Percentiles rank a stretch among this genome's conserved stretches.
Evolutionary conservation across 1,140 invertebrate genomes (phyloP).

Genomic region (Drosophila santomea): DNA sequence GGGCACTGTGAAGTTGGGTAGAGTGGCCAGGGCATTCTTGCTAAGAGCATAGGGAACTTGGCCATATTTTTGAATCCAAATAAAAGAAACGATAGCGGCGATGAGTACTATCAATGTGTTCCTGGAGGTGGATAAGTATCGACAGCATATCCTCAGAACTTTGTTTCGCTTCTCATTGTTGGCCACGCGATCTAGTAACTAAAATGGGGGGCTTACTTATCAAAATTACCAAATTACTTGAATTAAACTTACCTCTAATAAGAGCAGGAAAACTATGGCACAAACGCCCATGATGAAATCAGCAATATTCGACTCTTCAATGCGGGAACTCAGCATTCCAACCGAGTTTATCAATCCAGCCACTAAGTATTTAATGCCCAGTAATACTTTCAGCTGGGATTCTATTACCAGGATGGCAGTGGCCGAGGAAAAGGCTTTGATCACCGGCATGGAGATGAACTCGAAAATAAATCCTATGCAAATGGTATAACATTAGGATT

Average conservation of each 20-base stretch:
- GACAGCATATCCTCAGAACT: conserved; percentile 78
- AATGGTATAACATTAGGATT: no score
- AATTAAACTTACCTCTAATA: conserved; percentile 88
- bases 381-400: conserved; percentile 93
- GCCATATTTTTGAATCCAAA: conserved; percentile 65
- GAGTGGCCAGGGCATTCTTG: conserved; percentile 87
- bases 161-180: conserved; percentile 82
- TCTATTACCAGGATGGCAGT: conserved; percentile 96
- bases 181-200: conserved; percentile 62
- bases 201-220: background rate
- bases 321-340: conserved; percentile 87
- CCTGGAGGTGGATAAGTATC: conserved; percentile 87
- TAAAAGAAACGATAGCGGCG: conserved; percentile 88
- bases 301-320: conserved; percentile 87
- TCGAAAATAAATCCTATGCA: conserved; percentile 93
- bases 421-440: conserved; percentile 96
- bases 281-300: conserved; percentile 89
- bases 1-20: conserved; percentile 88
- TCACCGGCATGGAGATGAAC: conserved; percentile 97
- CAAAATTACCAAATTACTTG: background rate
- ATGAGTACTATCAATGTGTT: conserved; percentile 92
- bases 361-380: conserved; percentile 91
- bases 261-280: conserved; percentile 89
- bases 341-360: conserved; percentile 91
- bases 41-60: conserved; percentile 66